These are phyloP conservation scores for Naja naja DNA, from an alignment of 2,113 vertebrate genomes.

Conservation along the genomic window DNA sequence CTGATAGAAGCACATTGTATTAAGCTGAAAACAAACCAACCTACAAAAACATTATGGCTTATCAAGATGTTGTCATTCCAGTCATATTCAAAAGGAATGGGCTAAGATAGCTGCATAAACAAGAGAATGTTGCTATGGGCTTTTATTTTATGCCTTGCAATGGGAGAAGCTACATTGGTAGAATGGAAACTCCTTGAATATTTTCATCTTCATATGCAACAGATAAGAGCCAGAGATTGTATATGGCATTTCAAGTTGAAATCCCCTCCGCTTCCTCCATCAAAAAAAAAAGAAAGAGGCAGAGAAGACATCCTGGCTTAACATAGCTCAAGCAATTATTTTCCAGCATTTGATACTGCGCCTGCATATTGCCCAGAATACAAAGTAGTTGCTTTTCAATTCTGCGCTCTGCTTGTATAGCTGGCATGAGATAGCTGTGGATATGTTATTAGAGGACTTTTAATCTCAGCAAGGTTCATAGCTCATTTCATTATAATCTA, in stretches of 20 bases:
- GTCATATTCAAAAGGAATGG: background rate
- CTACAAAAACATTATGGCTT: background rate
- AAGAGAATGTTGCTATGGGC: background rate
- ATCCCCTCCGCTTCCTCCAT: background rate
- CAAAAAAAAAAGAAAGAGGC: background rate
- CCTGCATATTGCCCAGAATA: background rate
- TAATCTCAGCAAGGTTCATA: background rate
- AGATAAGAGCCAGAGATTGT: fast-evolving
- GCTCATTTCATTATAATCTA: background rate
- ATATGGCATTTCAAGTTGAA: background rate
- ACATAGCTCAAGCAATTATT: background rate
- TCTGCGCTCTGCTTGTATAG: slow-evolving; percentile 2
- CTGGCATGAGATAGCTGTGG: slow-evolving; percentile 13
- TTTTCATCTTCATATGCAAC: fast-evolving
- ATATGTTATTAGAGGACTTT: slow-evolving; percentile 27
- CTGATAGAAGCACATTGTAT: background rate
- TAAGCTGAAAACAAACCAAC: background rate
- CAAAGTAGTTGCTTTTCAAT: slow-evolving; percentile 15
- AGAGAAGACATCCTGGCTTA: background rate
- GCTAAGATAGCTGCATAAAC: background rate
- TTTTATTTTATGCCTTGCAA: background rate
- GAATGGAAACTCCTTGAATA: background rate
- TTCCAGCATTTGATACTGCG: background rate
- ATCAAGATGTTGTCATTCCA: background rate
- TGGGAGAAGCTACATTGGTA: background rate